Conservation (phyloP, 1,140 invertebrate genomes). For the Hestina assimilis region DNA sequence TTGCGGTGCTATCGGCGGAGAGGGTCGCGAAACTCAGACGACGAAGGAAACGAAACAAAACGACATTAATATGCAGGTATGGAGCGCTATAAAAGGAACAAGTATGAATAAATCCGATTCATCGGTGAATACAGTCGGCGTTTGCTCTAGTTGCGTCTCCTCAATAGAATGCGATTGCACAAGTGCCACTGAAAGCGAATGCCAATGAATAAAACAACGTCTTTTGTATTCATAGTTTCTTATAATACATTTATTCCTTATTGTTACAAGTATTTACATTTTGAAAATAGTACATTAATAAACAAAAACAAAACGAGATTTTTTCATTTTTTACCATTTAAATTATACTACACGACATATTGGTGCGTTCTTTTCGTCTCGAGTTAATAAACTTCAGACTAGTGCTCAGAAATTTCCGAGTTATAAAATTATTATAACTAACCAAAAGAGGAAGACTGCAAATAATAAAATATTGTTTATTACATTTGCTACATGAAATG, state of each 20-base stretch:
- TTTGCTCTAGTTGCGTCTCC: neutral
- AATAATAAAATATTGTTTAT: slow-evolving; percentile 33
- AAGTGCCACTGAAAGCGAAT: slow-evolving; percentile 7
- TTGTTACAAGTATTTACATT: slow-evolving; percentile 69
- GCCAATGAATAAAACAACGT: slow-evolving; percentile 37
- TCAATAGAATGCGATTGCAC: neutral
- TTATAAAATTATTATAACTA: slow-evolving; percentile 33
- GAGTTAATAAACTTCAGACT: slow-evolving; percentile 47
- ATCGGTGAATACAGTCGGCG: neutral
- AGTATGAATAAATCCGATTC: neutral
- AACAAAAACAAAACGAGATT: slow-evolving; percentile 70
- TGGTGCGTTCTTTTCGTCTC: slow-evolving; percentile 41
- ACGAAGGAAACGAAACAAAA: neutral
- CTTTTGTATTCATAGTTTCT: slow-evolving; percentile 59
- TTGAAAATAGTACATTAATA: slow-evolving; percentile 64
- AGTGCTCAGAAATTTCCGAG: slow-evolving; percentile 28
- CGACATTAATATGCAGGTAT: slow-evolving; percentile 15
- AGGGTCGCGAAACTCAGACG: slow-evolving; percentile 35
- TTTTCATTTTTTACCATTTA: slow-evolving; percentile 39
- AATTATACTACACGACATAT: slow-evolving; percentile 31
- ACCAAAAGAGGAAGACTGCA: slow-evolving; percentile 54
- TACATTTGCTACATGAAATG: slow-evolving; percentile 43
- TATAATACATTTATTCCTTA: slow-evolving; percentile 74
- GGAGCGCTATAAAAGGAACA: neutral
- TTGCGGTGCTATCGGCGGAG: slow-evolving; percentile 5